These are phyloP conservation scores for Anoplolepis gracilipes DNA, from an alignment of 1,140 invertebrate species.

Conservation along the genomic window DNA sequence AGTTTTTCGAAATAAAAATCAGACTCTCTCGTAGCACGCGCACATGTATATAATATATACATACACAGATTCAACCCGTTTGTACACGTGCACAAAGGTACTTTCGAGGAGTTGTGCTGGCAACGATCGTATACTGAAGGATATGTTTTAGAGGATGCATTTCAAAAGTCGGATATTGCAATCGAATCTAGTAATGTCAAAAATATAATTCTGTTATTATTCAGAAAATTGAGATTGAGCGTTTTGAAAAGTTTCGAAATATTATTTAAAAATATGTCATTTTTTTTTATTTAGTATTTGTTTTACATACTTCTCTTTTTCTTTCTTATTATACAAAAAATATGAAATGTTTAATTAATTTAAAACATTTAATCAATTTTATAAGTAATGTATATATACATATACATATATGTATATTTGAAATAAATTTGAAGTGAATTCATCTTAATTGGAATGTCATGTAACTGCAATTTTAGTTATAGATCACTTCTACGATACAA, in stretches of 20 bases:
- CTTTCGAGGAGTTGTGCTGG: constrained; percentile 33
- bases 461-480: background rate
- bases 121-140: background rate
- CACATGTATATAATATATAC: background rate
- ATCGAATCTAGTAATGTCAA: background rate
- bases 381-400: no score
- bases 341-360: no score
- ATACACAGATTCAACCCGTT: background rate
- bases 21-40: constrained; percentile 61
- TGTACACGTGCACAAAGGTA: constrained; percentile 36
- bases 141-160: constrained; percentile 16
- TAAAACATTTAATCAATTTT: no score
- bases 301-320: no score
- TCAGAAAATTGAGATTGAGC: background rate
- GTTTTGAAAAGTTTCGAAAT: background rate
- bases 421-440: background rate
- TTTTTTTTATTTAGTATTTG: no score
- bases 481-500: background rate
- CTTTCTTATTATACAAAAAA: no score
- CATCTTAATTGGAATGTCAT: background rate
- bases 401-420: background rate
- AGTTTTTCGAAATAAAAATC: constrained; percentile 84
- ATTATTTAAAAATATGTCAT: background rate
- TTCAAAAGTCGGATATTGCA: constrained; percentile 27
- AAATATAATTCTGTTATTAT: background rate